phyloP scores from a whole-genome alignment of 2,113 vertebrate species.

The Ceratotherium simum region DNA sequence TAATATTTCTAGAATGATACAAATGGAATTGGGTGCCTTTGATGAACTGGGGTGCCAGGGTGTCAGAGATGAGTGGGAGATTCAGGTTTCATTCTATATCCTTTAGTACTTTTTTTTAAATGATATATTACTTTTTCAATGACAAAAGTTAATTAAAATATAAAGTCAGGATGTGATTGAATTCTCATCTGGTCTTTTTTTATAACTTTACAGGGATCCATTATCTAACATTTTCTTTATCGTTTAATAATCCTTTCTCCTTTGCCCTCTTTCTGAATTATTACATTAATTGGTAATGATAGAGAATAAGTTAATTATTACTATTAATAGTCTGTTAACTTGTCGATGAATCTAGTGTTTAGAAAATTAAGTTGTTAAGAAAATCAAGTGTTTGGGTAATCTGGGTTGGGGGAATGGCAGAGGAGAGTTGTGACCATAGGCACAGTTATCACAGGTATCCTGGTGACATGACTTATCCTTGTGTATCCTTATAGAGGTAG shows the following conservation, averaged over 20 bases:
- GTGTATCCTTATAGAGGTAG: not conserved
- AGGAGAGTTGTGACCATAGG: not conserved
- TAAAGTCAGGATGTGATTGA: not conserved
- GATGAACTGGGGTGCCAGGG: not conserved
- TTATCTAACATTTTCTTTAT: not conserved
- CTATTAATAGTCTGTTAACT: not conserved
- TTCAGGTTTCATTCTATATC: not conserved
- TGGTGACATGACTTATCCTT: not conserved
- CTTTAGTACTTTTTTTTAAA: not conserved
- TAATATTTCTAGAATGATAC: not conserved
- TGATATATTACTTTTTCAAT: not conserved
- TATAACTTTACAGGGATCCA: not conserved
- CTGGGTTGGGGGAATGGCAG: not conserved
- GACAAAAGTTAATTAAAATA: not conserved
- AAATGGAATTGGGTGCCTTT: not conserved
- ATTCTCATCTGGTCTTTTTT: not conserved
- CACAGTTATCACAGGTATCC: not conserved
- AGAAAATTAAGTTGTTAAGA: not conserved
- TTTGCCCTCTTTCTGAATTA: not conserved
- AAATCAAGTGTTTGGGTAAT: not conserved
- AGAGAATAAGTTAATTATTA: not conserved
- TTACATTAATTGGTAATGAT: not conserved
- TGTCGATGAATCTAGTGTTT: not conserved
- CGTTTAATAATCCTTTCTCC: not conserved
- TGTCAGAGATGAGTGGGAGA: not conserved